phyloP scores from a whole-genome alignment of 2,797 vertebrate species.

The Cryptoprocta ferox region DNA sequence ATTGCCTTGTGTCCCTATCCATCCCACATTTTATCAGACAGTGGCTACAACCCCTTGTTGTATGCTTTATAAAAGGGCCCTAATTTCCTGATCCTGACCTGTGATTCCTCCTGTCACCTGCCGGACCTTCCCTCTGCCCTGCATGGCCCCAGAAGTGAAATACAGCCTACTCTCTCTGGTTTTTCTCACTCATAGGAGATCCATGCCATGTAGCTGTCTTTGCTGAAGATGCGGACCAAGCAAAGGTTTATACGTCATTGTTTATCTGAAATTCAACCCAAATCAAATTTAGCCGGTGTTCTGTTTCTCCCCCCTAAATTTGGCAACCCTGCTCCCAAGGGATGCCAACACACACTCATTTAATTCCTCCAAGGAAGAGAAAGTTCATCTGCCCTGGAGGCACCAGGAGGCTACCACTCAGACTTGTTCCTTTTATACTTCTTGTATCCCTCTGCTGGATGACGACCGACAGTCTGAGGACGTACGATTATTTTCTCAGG shows the following conservation, averaged over 20 bases:
- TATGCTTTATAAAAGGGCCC: neutral
- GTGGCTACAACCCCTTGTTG: no score
- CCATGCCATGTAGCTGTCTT: neutral
- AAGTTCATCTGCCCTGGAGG: neutral
- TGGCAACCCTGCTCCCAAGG: neutral
- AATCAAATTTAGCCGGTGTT: neutral
- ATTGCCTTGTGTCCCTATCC: no score
- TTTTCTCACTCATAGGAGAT: neutral
- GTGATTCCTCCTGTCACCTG: neutral
- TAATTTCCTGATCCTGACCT: neutral
- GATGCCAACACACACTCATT: neutral
- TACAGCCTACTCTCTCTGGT: neutral
- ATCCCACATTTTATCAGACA: no score
- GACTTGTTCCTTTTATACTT: neutral
- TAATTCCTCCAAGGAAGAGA: neutral
- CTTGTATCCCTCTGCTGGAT: neutral
- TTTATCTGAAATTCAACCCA: conserved; percentile 33
- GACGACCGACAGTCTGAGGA: neutral
- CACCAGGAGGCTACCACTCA: neutral
- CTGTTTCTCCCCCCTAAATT: neutral
- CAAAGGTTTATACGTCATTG: neutral
- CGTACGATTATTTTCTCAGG: no score
- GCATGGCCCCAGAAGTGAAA: neutral
- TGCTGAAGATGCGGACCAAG: neutral
- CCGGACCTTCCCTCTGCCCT: neutral